Base-by-base conservation (phyloP, 2,797 vertebrate genomes). In the Melanotaenia nigrans region DNA sequence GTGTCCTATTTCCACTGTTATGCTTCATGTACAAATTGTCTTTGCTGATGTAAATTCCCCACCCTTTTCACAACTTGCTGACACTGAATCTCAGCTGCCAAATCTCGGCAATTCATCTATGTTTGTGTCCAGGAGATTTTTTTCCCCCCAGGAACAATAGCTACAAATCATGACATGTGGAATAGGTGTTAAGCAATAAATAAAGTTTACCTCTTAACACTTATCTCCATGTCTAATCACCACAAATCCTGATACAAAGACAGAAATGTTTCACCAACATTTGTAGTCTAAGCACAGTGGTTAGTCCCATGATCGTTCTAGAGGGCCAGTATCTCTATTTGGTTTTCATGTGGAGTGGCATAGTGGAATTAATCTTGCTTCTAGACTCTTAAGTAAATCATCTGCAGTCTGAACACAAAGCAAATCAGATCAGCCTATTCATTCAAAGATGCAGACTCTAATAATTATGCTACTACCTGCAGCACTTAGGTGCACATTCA, bases 11-110 rank as follows among this genome's bases (percentile, higher is more conserved):
- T 93, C 91, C 83, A 70, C 90, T 91, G 92, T 92, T 94, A 93
- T 94, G 94, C 93, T 91, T 93, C 92, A 93, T 85, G 90, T 94
- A 94, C 90, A 94, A 93, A 93, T 90, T 89, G 90, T 94, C 92
- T 92, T 83, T 82, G 90, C 81, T 92, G 92, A 93, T 94, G 93
- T 93, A 93, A 94, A 94, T 93, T 90, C 86, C 67, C 77, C 82
- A 57, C 75, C 90, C 88, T 92, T 89, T 79, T 88, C 70, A 77
- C 88, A 81, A 90, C 84, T 85, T 90, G 92, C 94, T 93, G 93
- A 94, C 90, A 91, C 68, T 42, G 83, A 85, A 87, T 85, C 79
- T 58, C 18, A 8, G 61, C 87, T 75, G 87, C 73, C 84, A 89
- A 90, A 91, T 65, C 59, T 4, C 64, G 69, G 85, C 83, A 71